A percentile compares a stretch with the other conserved stretches of the same genome.
These are phyloP conservation scores for Hololepta plana DNA, from an alignment of 2,888 invertebrate species.

Conservation along the genomic window DNA sequence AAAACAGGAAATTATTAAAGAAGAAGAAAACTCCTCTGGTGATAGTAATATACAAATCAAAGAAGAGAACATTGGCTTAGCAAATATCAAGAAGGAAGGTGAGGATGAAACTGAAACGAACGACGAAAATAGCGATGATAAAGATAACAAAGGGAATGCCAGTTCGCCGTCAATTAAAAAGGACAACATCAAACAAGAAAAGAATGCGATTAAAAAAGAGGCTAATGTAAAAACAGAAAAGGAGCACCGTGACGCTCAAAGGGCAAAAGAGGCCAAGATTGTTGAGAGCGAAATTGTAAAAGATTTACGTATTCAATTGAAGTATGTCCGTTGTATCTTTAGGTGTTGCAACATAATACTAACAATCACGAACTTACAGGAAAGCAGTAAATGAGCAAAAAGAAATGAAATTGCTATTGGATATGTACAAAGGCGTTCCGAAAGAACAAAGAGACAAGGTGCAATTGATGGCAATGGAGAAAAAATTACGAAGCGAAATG, in stretches of 20 bases:
- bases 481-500: conserved; percentile 74
- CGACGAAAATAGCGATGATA: conserved; percentile 30
- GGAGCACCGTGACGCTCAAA: conserved; percentile 40
- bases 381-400: conserved; percentile 87
- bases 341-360: no score
- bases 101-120: conserved; percentile 9
- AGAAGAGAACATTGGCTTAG: no score
- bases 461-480: conserved; percentile 87
- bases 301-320: conserved; percentile 80
- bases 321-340: conserved; percentile 38
- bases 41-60: conserved; percentile 24
- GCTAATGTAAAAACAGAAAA: conserved; percentile 41
- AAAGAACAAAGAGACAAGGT: conserved; percentile 95
- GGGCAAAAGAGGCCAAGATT: conserved; percentile 42
- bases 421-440: conserved; percentile 95
- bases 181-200: conserved; percentile 34
- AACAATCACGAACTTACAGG: no score
- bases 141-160: conserved; percentile 22
- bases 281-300: conserved; percentile 61
- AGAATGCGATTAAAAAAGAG: conserved; percentile 39
- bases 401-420: conserved; percentile 81
- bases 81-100: conserved; percentile 10
- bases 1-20: conserved; percentile 27
- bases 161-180: conserved; percentile 34
- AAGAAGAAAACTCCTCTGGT: conserved; percentile 23